A percentile compares a stretch with the other conserved stretches of the same genome.
These are phyloP conservation scores for Tipula vernalis DNA, from an alignment of 2,888 invertebrate species.

Conservation along the genomic window DNA sequence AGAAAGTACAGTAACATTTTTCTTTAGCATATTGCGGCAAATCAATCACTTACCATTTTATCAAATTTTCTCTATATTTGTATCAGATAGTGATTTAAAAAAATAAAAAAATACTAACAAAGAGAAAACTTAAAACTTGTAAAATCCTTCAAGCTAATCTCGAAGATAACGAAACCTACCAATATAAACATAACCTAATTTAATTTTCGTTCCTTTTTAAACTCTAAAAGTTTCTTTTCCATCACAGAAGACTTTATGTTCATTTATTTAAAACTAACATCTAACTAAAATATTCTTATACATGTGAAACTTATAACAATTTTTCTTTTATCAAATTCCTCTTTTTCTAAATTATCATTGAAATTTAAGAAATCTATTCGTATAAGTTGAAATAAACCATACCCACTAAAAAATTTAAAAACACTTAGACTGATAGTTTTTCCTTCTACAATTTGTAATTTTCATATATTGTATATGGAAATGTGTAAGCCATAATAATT, in stretches of 20 bases:
- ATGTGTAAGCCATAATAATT: neutral
- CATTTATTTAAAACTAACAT: neutral
- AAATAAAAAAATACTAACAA: neutral
- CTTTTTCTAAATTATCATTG: neutral
- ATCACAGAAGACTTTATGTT: neutral
- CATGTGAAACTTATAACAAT: neutral
- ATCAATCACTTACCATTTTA: neutral
- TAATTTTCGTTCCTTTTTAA: neutral
- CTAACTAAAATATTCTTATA: neutral
- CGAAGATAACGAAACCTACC: neutral
- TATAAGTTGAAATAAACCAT: neutral
- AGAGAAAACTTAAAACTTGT: neutral
- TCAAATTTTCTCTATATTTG: neutral
- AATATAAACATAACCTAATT: neutral
- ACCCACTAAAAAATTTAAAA: neutral
- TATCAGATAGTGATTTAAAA: neutral
- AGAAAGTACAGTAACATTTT: neutral
- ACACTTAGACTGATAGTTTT: neutral
- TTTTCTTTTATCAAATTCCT: neutral
- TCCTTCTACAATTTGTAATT: neutral
- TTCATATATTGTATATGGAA: neutral
- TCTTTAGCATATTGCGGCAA: conserved; percentile 1
- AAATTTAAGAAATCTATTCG: neutral
- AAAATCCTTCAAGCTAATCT: neutral
- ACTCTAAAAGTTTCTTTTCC: neutral